phyloP scores from a whole-genome alignment of 1,140 invertebrate genomes.

The Zaprionus vittiger region DNA sequence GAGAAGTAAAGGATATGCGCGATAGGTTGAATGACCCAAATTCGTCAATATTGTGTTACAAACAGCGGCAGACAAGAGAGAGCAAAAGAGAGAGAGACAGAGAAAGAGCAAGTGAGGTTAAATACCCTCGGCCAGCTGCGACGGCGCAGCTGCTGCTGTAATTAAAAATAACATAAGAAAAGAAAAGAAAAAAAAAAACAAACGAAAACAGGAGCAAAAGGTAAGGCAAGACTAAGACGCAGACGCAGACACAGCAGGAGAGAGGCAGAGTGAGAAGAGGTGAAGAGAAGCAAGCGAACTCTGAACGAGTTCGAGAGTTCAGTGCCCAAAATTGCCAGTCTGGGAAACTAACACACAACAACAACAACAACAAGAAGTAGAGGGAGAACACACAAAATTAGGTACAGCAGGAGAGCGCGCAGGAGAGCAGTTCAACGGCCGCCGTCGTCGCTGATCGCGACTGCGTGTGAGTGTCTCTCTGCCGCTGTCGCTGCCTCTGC shows the following conservation, averaged over 20 bases:
- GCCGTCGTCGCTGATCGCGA: too few relatives aligned
- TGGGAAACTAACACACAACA: constrained; percentile 28
- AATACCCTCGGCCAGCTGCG: constrained; percentile 70
- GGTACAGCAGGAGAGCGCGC: not conserved
- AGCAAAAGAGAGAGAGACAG: constrained; percentile 8
- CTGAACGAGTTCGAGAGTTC: constrained; percentile 49
- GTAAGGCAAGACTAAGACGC: constrained; percentile 21
- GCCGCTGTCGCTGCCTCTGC: constrained; percentile 5
- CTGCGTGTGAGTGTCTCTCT: too few relatives aligned
- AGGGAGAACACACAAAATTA: constrained; percentile 1
- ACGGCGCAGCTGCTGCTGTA: constrained; percentile 73
- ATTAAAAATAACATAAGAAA: constrained; percentile 68
- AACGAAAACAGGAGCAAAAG: constrained; percentile 37
- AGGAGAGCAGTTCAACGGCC: constrained; percentile 42
- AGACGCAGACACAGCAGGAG: constrained; percentile 18
- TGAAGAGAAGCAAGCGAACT: not conserved
- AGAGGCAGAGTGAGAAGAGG: not conserved
- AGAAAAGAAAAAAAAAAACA: constrained; percentile 2
- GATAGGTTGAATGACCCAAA: constrained; percentile 70
- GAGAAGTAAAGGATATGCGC: constrained; percentile 34
- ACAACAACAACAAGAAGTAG: not conserved
- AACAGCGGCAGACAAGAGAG: not conserved
- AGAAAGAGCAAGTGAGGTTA: constrained; percentile 42
- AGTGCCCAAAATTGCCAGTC: constrained; percentile 49
- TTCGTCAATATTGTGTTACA: constrained; percentile 62